Evolutionary conservation across 2,888 invertebrate species (phyloP), one percentile per base, ranked within the genome.

Genomic region (Odontocolon sp.): DNA sequence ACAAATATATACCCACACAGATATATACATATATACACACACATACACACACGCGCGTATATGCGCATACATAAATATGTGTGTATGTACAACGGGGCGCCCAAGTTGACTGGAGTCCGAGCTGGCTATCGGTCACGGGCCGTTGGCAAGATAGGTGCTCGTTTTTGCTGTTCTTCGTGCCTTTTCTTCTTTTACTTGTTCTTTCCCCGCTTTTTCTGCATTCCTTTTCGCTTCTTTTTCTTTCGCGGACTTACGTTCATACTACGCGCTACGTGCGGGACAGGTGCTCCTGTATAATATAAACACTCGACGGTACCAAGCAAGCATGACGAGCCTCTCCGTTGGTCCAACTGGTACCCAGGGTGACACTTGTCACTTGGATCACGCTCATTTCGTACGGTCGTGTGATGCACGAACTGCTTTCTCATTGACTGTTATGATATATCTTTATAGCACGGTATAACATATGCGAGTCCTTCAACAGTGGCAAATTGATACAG

Each of bases 51-150:
- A 23, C 40, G 18, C 42, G 5, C 52, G 50, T 40, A 36, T 61
- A 28, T 47, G 23, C 14, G 4, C 31, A 59, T 59, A 59, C 42
- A 3, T 66, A 40, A 16, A 21, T 18, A 16, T 26, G 16, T 50
- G 59, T 57, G n/a, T 50, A 28, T 47, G 31, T 52, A 23, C 14
- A 63, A 36, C 47, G 47, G 45, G 21, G 21, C 66, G 42, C 5
- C 40, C 40, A 21, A 61, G 31, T 28, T 31, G 47, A 47, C 33
- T 36, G 28, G 64, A 63, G 47, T 61, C 47, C 59, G 59, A 70
- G 57, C 67, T 78, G 70, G 66, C 76, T 80, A 73, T 77, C 57
- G 71, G 78, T 81, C 76, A 79, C 79, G 79, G 78, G 42, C 76
- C 50, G 81, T 69, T 78, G 79, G 66, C 70, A 72, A 79, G 79